Percentiles rank a stretch among this genome's conserved stretches.
Conservation (phyloP, 2,888 invertebrate species). For the Strigamia maritima region DNA sequence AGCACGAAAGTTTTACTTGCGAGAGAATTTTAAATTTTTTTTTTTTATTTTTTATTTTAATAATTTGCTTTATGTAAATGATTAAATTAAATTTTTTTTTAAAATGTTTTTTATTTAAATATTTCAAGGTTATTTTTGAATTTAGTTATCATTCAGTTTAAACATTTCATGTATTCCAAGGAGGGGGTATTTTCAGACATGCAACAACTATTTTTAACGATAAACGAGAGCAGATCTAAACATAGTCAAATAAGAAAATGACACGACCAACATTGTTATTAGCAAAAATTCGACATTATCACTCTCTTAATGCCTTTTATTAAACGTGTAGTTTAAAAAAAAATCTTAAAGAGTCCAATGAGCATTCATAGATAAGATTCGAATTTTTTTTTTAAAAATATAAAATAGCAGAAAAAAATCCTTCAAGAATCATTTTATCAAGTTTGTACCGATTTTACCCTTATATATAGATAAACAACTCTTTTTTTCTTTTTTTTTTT, state of each 20-base stretch:
- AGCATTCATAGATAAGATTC: neutral
- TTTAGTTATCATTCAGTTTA: neutral
- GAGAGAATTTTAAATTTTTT: neutral
- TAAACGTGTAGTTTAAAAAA: neutral
- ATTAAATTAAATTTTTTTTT: neutral
- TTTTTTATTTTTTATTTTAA: neutral
- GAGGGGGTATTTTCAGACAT: neutral
- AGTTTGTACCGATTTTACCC: no score
- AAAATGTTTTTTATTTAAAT: neutral
- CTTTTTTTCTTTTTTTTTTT: no score
- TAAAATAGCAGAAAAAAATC: neutral
- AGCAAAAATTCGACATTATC: neutral
- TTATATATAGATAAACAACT: no score
- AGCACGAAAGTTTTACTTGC: neutral
- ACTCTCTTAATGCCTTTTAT: neutral
- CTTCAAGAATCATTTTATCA: neutral
- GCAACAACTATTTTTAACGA: slow-evolving; percentile 16
- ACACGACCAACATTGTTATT: neutral
- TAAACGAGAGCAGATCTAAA: slow-evolving; percentile 1
- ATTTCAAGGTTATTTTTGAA: neutral
- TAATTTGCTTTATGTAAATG: neutral
- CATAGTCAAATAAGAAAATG: neutral
- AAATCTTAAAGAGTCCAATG: neutral
- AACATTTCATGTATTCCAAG: slow-evolving; percentile 14
- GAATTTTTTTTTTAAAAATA: no score